Evolutionary conservation across 2,797 vertebrate genomes (phyloP).

Genomic region (Peromyscus eremicus): DNA sequence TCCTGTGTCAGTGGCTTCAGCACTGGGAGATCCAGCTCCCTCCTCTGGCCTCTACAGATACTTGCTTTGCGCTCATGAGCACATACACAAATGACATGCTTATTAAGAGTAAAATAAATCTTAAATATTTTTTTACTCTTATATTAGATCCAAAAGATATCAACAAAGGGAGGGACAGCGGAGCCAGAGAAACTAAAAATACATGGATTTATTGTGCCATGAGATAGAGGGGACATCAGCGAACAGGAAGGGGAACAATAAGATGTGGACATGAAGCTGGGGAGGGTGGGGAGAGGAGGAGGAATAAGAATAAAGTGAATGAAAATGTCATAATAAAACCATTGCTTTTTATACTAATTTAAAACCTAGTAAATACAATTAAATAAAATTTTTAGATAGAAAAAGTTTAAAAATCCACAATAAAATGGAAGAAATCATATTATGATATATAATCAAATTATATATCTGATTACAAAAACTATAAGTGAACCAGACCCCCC

Average conservation of each 20-base stretch:
- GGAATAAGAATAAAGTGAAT: neutral
- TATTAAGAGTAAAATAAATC: neutral
- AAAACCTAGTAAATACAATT: neutral
- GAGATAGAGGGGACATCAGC: neutral
- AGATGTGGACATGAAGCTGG: neutral
- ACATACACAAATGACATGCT: neutral
- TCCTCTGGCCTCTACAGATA: neutral
- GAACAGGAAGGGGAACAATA: neutral
- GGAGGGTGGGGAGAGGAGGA: neutral
- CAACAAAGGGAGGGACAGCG: neutral
- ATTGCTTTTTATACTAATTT: neutral
- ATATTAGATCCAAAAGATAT: neutral
- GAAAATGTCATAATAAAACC: neutral
- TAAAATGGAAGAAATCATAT: neutral
- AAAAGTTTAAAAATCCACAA: neutral
- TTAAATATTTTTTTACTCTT: neutral
- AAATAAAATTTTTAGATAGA: neutral
- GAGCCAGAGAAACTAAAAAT: neutral
- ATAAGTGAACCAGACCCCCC: neutral
- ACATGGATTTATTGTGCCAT: neutral
- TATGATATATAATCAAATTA: too few species aligned
- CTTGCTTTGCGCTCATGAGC: neutral
- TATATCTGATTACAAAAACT: neutral
- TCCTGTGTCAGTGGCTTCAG: neutral
- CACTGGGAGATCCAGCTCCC: neutral